Conservation (phyloP, 2,888 invertebrate species). For the Argynnis bischoffii region DNA sequence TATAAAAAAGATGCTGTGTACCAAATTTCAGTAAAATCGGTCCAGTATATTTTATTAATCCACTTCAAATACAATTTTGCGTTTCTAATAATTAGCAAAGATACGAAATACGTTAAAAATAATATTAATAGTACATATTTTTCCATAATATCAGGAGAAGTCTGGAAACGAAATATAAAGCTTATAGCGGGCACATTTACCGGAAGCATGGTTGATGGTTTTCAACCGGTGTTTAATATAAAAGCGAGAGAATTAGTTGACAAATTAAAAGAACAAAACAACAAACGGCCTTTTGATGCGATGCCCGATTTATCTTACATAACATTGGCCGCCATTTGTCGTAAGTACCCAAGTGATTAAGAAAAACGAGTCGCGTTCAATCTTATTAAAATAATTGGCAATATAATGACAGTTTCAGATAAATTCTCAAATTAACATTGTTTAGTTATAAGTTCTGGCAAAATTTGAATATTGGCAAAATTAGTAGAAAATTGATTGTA, state of each 20-base stretch:
- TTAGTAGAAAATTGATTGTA: too few species aligned
- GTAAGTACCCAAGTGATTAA: constrained; percentile 6
- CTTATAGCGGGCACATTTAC: constrained; percentile 9
- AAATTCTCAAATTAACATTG: too few species aligned
- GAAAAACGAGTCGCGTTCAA: neutral
- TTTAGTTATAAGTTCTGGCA: neutral
- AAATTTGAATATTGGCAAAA: too few species aligned
- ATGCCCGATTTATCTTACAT: constrained; percentile 3
- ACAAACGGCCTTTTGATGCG: constrained; percentile 5
- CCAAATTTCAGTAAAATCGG: too few species aligned
- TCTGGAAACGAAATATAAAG: constrained; percentile 18
- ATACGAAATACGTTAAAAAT: neutral
- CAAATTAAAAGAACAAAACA: constrained; percentile 2
- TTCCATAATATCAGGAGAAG: neutral
- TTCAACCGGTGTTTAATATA: constrained; percentile 13
- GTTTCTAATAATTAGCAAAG: too few species aligned
- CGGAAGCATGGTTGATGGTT: constrained; percentile 14
- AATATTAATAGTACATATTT: neutral
- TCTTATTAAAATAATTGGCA: too few species aligned
- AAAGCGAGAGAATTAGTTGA: constrained; percentile 11
- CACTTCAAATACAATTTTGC: too few species aligned
- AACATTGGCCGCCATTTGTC: constrained; percentile 17
- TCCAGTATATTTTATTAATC: too few species aligned
- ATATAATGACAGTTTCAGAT: neutral
- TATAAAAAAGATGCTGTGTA: too few species aligned